Base-by-base conservation (phyloP, 2,888 invertebrate genomes). In the Phragmatobia fuliginosa region DNA sequence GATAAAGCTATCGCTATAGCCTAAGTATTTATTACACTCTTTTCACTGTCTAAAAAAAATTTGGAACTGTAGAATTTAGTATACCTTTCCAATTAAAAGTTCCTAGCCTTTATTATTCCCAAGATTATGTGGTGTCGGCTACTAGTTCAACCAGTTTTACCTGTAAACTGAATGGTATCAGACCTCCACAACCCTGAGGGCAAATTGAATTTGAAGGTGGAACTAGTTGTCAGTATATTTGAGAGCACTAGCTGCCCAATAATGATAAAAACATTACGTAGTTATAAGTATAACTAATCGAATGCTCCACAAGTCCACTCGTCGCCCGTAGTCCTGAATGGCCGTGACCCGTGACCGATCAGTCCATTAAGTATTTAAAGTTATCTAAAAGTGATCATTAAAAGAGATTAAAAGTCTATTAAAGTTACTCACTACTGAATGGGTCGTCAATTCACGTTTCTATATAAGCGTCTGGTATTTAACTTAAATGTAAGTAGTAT, bases 321-420 rank as follows among this genome's bases (percentile, higher is more conserved):
- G 14, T 16, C 14, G 16, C 6, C 41, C 18, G 16, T 4, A 0
- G 6, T 28, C 2, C n/a, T 14, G 36, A 11, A 16, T 10, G n/a
- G 60, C 60, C 33, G 21, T 32, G 31, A 32, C 59, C 32, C 59
- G 32, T 32, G 7, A 18, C 31, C 32, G 18, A 32, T 32, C 31
- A 32, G 59, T 59, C 18, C 32, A 59, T 60, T 60, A 33, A 33
- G 33, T 60, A 60, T 32, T 33, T 25, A 52, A 56, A 28, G 56
- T 56, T 56, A 56, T 56, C 56, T 56, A 56, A 56, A 28, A 16
- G 56, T 56, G 28, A 28, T 56, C 56, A 28, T 56, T 25, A 25
- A n/a, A n/a, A n/a, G 21, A 38, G 28, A 56, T 28, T 28, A 28
- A 6, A 56, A 28, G 28, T 28, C 56, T 56, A 56, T 56, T 56